Percentiles rank a stretch among this genome's conserved stretches.
Evolutionary conservation across 2,113 vertebrate genomes (phyloP).

Genomic region (Grantiella picta): DNA sequence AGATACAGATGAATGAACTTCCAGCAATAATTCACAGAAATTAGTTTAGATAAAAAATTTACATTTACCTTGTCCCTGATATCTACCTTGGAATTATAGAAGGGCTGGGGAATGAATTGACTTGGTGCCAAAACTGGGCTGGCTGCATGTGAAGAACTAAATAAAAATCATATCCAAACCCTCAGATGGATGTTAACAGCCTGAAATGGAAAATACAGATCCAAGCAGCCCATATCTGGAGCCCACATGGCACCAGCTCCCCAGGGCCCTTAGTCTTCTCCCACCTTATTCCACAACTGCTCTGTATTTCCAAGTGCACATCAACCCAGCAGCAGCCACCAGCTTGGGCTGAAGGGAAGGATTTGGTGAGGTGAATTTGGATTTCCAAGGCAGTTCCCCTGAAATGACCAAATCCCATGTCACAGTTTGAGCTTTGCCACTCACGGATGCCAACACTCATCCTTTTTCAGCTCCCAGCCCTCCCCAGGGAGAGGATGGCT

Average conservation of each 20-base stretch:
- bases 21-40: background rate
- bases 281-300: background rate
- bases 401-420: background rate
- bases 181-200: background rate
- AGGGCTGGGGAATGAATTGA: background rate
- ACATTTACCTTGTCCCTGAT: background rate
- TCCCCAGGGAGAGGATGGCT: background rate
- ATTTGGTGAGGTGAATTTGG: background rate
- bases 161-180: background rate
- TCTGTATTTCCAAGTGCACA: accelerated
- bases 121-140: background rate
- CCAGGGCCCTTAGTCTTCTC: accelerated
- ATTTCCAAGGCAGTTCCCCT: background rate
- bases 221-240: accelerated
- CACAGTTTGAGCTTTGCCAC: background rate
- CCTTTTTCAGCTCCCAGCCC: background rate
- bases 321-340: background rate
- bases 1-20: slow-evolving; percentile 1
- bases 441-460: accelerated
- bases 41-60: slow-evolving; percentile 6
- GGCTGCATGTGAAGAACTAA: background rate
- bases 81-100: background rate
- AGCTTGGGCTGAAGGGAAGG: background rate
- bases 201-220: background rate
- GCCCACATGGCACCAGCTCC: accelerated